Evolutionary conservation across 2,113 vertebrate genomes (phyloP), one percentile per base, ranked within the genome.

Genomic region (Formicarius rufipectus): DNA sequence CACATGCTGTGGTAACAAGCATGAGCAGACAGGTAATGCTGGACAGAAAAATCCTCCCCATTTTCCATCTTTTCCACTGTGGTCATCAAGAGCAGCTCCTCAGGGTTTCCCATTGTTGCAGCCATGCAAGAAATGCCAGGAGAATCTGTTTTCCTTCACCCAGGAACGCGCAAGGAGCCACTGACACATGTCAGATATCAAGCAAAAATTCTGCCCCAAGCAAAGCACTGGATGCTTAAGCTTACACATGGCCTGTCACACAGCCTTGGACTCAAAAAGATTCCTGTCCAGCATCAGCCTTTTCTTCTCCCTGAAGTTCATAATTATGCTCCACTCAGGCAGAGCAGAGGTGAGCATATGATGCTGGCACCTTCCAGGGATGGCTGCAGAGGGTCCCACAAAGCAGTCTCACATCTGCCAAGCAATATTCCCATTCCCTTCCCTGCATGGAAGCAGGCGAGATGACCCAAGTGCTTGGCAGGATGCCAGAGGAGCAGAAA

Each of bases 101-200:
- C 58, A 80, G 66, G 74, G 22, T 31, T 94, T 92, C 39, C 78
- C 78, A 45, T 4, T 20, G 19, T 5, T 2, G 5, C 30, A 91
- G 16, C 16, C 52, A 69, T 0, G 4, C 0, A 1, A 94, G 15
- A n/a, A 75, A 75, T 10, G 83, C 39, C 80, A 33, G 44, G 52
- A 60, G 59, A 64, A 87, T 66, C 84, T 93, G 67, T 84, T 75
- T 76, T 30, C 42, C 45, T 78, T 96, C 82, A 85, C 64, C 23
- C 67, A 59, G 28, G 30, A 96, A 85, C 21, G 47, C 7, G 21
- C 28, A 35, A 27, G 30, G 33, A 94, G 44, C 18, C 72, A 78
- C 64, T 87, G 93, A 96, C 79, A 92, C 63, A 93, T 87, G 76
- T 96, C 94, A 97, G 79, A 89, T 87, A 93, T 75, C 83, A 91